These are phyloP conservation scores for Fundulus diaphanus DNA, from an alignment of 2,797 vertebrate genomes.

Conservation along the genomic window DNA sequence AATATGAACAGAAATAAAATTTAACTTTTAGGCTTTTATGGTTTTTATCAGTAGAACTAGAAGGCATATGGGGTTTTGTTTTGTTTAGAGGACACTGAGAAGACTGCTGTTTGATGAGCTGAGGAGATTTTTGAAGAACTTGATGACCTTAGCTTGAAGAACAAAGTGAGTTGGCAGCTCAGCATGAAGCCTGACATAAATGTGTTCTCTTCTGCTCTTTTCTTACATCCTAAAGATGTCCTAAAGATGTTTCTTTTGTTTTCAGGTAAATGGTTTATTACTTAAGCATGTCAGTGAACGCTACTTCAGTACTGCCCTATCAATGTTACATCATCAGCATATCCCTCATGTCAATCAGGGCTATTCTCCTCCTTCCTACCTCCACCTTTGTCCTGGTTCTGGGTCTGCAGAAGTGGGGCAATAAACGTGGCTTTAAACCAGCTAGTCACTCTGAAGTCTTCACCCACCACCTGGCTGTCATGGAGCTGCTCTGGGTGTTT, in stretches of 20 bases:
- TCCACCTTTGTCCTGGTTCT: not conserved
- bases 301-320: not conserved
- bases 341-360: not conserved
- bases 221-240: too few relatives aligned
- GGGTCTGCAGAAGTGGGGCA: not conserved
- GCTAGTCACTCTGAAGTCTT: not conserved
- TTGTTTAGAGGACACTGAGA: not conserved
- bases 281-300: not conserved
- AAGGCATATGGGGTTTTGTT: not conserved
- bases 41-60: not conserved
- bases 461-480: not conserved
- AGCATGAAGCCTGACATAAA: too few relatives aligned
- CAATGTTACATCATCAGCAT: not conserved
- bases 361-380: not conserved
- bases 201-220: not conserved
- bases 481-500: not conserved
- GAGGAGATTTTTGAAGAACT: not conserved
- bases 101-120: not conserved
- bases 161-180: not conserved
- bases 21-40: not conserved
- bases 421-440: too few relatives aligned
- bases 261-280: not conserved
- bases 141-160: not conserved
- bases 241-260: not conserved
- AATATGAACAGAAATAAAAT: not conserved